A percentile compares a stretch with the other conserved stretches of the same genome.
Conservation (phyloP, 2,888 invertebrate species). For the Drosophila nigricruria region DNA sequence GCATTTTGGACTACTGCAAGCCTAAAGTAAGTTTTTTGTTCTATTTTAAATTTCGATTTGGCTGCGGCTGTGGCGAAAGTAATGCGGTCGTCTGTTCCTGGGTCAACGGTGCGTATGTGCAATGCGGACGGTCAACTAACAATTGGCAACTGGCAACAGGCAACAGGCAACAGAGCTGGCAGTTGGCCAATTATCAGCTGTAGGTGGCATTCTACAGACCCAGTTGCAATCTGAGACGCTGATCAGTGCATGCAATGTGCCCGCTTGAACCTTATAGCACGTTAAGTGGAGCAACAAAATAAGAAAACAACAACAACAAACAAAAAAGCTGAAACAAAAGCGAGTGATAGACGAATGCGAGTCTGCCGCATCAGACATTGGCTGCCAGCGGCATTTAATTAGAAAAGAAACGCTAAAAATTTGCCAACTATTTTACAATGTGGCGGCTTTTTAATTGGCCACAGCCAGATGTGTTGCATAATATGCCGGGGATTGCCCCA, state of each 20-base stretch:
- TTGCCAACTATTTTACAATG: constrained; percentile 46
- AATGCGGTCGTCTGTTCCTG: constrained; percentile 54
- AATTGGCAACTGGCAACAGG: constrained; percentile 8
- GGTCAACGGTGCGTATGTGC: constrained; percentile 71
- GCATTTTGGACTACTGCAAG: too few relatives aligned
- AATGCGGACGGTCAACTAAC: constrained; percentile 38
- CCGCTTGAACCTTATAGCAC: constrained; percentile 42
- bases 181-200: constrained; percentile 49
- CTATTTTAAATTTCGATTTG: constrained; percentile 31
- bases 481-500: constrained; percentile 41
- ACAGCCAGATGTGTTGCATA: constrained; percentile 46
- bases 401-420: constrained; percentile 36
- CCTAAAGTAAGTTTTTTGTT: too few relatives aligned
- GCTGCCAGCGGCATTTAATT: constrained; percentile 43
- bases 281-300: constrained; percentile 55
- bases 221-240: constrained; percentile 46
- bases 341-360: constrained; percentile 7
- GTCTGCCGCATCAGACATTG: constrained; percentile 24
- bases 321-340: background rate
- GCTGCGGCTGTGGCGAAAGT: constrained; percentile 45
- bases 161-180: constrained; percentile 23
- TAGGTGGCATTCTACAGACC: constrained; percentile 35
- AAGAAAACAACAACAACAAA: background rate
- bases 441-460: constrained; percentile 53
- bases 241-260: constrained; percentile 60